phyloP scores from a whole-genome alignment of 1,140 invertebrate genomes.

The Aphidius ervi region DNA sequence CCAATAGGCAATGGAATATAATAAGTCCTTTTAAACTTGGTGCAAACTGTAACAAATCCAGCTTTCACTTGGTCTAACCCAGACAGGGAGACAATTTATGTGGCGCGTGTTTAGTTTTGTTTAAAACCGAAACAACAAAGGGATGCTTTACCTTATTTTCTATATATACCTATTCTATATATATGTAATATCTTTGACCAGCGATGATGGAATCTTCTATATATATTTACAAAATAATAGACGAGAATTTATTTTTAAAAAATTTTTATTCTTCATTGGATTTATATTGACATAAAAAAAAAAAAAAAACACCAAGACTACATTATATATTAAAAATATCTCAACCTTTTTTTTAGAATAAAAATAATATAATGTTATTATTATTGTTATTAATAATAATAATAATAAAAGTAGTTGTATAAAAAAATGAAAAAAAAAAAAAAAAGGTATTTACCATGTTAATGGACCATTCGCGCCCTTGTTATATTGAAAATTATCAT shows the following conservation, averaged over 20 bases:
- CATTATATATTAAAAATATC: no score
- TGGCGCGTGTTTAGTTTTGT: conserved; percentile 48
- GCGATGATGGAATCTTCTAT: conserved; percentile 11
- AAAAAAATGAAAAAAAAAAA: no score
- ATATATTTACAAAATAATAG: no score
- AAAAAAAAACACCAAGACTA: no score
- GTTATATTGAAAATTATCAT: conserved; percentile 11
- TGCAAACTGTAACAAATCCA: conserved; percentile 56
- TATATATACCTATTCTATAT: not conserved
- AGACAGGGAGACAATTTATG: conserved; percentile 54
- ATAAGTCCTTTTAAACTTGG: conserved; percentile 34
- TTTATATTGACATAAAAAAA: no score
- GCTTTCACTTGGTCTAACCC: conserved; percentile 45
- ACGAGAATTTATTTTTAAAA: no score
- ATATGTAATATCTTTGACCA: not conserved
- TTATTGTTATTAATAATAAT: no score
- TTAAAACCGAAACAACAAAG: conserved; percentile 37
- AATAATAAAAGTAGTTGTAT: no score
- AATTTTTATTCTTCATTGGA: no score
- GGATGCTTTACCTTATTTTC: conserved; percentile 30
- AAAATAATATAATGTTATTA: no score
- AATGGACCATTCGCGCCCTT: conserved; percentile 3
- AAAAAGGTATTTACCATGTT: conserved; percentile 7
- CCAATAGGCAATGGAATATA: not conserved
- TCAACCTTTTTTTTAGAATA: no score